Conservation (phyloP, 2,113 vertebrate species). For the Gymnarchus niloticus region DNA sequence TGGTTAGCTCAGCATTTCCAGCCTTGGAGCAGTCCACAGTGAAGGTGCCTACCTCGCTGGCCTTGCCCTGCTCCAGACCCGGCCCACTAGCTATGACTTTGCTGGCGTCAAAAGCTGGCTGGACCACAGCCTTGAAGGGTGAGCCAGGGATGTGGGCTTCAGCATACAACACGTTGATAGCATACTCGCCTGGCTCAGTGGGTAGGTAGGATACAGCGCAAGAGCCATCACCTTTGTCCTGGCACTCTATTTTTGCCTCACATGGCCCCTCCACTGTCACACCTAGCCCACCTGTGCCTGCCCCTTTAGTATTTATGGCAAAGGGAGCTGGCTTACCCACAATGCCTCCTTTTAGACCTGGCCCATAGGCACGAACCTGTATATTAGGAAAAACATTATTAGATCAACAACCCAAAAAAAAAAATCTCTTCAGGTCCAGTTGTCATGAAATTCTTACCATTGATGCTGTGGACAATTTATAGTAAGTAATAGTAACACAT, state of each 20-base stretch:
- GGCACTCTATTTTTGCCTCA: constrained; percentile 86
- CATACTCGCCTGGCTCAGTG: constrained; percentile 76
- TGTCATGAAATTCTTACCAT: neutral
- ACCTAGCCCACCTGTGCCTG: constrained; percentile 79
- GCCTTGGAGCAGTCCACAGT: constrained; percentile 85
- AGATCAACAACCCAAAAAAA: neutral
- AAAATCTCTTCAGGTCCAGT: neutral
- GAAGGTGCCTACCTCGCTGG: constrained; percentile 74
- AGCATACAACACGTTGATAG: constrained; percentile 82
- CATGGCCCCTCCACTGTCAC: constrained; percentile 85
- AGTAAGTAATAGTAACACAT: neutral
- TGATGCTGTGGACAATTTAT: neutral
- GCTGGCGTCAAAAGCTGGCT: constrained; percentile 71
- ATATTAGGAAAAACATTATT: neutral
- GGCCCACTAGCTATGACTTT: constrained; percentile 84
- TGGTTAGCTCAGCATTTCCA: constrained; percentile 82
- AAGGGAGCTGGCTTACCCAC: constrained; percentile 81
- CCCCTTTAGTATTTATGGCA: constrained; percentile 84
- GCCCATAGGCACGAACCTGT: constrained; percentile 82
- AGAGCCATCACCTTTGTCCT: constrained; percentile 82
- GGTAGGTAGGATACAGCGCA: constrained; percentile 88
- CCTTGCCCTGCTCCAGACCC: constrained; percentile 75
- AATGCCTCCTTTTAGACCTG: constrained; percentile 77
- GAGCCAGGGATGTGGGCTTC: constrained; percentile 85
- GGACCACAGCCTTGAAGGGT: constrained; percentile 77